These are phyloP conservation scores for Brassicogethes aeneus DNA, from an alignment of 2,888 invertebrate species.

Conservation along the genomic window DNA sequence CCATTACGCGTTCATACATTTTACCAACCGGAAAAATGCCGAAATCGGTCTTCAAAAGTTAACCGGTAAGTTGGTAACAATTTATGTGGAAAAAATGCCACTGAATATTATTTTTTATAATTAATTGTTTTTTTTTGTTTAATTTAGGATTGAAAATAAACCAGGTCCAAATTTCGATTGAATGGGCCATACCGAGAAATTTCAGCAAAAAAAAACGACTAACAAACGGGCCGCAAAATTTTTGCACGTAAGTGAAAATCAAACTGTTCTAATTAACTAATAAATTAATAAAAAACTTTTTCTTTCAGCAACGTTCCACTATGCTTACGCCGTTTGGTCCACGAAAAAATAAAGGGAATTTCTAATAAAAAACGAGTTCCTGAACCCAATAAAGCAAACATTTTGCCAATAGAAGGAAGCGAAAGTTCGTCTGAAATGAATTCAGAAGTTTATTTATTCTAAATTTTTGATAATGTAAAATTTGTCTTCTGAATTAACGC, in stretches of 20 bases:
- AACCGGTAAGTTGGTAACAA: no score
- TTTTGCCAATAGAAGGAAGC: no score
- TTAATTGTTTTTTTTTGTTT: no score
- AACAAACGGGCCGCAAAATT: constrained; percentile 21
- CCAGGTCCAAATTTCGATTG: constrained; percentile 21
- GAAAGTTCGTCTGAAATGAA: no score
- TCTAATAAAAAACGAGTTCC: no score
- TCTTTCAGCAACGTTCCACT: constrained; percentile 7
- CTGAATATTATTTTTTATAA: no score
- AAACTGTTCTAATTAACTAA: neutral
- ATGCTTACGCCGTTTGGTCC: constrained; percentile 1
- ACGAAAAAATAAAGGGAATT: neutral
- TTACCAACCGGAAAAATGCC: constrained; percentile 42
- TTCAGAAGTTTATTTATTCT: no score
- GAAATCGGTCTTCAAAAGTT: constrained; percentile 31
- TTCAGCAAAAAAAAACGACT: constrained; percentile 26
- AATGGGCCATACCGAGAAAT: constrained; percentile 33
- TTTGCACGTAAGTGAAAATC: constrained; percentile 34
- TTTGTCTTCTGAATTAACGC: no score
- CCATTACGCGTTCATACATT: constrained; percentile 53
- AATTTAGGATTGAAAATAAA: constrained; percentile 22
- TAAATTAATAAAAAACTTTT: neutral
- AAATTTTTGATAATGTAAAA: no score
- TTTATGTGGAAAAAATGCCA: no score
- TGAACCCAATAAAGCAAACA: no score